These are phyloP conservation scores for Chirona hameri DNA, from an alignment of 2,888 invertebrate species.

Conservation along the genomic window DNA sequence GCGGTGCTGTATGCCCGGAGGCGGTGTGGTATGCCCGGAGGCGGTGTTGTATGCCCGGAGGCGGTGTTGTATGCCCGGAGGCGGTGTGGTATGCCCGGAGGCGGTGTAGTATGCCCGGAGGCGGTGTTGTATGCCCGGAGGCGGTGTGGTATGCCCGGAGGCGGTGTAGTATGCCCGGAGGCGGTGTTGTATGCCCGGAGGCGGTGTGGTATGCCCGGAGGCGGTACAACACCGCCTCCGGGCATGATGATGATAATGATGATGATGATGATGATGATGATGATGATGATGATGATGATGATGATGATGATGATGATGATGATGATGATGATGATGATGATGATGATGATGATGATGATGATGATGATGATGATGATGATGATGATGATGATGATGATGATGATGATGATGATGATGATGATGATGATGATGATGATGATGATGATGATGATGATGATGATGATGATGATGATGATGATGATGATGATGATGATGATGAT, in stretches of 20 bases:
- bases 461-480: neutral
- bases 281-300: neutral
- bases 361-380: neutral
- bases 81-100: too few relatives aligned
- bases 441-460: conserved; percentile 4
- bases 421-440: neutral
- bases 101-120: too few relatives aligned
- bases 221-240: neutral
- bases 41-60: too few relatives aligned
- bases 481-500: neutral
- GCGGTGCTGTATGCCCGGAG: too few relatives aligned
- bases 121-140: too few relatives aligned
- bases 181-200: too few relatives aligned
- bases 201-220: too few relatives aligned
- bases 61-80: too few relatives aligned
- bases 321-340: neutral
- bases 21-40: too few relatives aligned
- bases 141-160: too few relatives aligned
- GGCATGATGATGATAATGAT: neutral
- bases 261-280: neutral
- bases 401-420: neutral
- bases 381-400: neutral
- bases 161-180: too few relatives aligned
- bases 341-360: neutral
- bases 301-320: conserved; percentile 6